A percentile compares a stretch with the other conserved stretches of the same genome.
Evolutionary conservation across 2,888 invertebrate genomes (phyloP).

Genomic region (Eilema depressum): DNA sequence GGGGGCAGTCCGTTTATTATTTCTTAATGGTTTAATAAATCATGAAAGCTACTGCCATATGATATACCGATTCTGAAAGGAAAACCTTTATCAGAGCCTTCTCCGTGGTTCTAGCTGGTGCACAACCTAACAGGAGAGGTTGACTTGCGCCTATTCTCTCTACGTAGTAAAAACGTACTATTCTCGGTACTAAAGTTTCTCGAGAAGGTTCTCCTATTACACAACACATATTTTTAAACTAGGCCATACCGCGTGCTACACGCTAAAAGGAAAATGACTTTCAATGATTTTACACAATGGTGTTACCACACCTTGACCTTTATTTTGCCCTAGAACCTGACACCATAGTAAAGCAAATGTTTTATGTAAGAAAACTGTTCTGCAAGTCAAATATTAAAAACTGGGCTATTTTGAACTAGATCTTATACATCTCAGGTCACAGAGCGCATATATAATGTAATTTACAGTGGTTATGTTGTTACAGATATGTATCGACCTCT

Average conservation of each 20-base stretch:
- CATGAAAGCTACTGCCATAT: no score
- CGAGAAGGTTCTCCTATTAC: neutral
- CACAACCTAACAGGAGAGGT: no score
- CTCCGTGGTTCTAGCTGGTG: no score
- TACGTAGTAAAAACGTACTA: neutral
- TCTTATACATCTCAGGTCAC: slow-evolving; percentile 21
- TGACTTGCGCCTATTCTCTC: neutral
- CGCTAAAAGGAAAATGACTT: neutral
- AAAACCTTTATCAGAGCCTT: no score
- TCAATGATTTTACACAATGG: neutral
- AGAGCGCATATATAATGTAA: neutral
- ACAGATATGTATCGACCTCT: neutral
- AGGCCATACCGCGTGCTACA: neutral
- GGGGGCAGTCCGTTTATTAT: no score
- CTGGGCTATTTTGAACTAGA: slow-evolving; percentile 35
- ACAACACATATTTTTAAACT: neutral
- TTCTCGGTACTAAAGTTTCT: neutral
- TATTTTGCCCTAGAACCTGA: slow-evolving; percentile 36
- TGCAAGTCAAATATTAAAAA: slow-evolving; percentile 15
- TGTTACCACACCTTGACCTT: slow-evolving; percentile 5
- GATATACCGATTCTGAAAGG: no score
- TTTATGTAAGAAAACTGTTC: slow-evolving; percentile 21
- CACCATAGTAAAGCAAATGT: slow-evolving; percentile 25
- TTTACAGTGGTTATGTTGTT: neutral
- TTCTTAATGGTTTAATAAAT: no score